Evolutionary conservation across 64 coral and sea anemone species (phyloP).

Genomic region (Stichodactyla helianthus): DNA sequence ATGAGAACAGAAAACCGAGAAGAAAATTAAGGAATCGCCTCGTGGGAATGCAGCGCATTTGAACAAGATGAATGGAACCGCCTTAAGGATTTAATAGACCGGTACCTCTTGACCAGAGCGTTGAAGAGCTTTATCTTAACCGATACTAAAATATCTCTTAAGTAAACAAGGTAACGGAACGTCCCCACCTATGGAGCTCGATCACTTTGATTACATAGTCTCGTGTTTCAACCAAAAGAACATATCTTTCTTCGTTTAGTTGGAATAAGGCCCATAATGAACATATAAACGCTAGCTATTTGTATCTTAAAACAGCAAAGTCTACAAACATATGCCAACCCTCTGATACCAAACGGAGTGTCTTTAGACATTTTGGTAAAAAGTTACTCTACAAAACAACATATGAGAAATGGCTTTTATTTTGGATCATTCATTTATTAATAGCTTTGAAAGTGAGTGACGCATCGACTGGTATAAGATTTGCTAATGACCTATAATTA

Average conservation of each 20-base stretch:
- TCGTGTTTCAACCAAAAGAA: neutral
- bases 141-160: conserved; percentile 15
- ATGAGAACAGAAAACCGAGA: neutral
- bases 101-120: neutral
- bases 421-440: neutral
- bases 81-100: neutral
- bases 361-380: neutral
- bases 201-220: neutral
- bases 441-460: neutral
- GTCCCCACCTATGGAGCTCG: neutral
- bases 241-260: neutral
- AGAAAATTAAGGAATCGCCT: neutral
- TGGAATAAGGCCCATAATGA: too few species aligned
- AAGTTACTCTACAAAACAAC: neutral
- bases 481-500: conserved; percentile 4
- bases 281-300: neutral
- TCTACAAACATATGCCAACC: neutral
- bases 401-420: neutral
- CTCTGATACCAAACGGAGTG: neutral
- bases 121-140: neutral
- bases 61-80: neutral
- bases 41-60: neutral
- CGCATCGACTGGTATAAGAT: neutral
- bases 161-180: neutral
- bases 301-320: too few species aligned